Evolutionary conservation across 2,113 vertebrate genomes (phyloP).

Genomic region (Trachemys scripta): DNA sequence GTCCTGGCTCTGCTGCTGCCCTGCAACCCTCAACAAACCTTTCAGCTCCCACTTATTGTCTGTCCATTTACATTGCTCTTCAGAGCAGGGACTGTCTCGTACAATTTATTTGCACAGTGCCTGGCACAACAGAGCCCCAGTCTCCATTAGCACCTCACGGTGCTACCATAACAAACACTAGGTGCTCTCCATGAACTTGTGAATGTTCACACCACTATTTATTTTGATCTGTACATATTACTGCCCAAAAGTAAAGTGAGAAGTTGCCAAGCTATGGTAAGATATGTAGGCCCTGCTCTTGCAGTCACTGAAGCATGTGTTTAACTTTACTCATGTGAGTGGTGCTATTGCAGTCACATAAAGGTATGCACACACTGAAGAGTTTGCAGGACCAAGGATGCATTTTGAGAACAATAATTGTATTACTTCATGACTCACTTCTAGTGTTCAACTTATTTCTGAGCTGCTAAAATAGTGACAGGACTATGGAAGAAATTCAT

Average conservation of each 20-base stretch:
- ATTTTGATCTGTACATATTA: background rate
- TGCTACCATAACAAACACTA: background rate
- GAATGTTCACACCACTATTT: background rate
- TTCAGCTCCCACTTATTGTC: background rate
- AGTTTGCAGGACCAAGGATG: background rate
- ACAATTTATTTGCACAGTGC: background rate
- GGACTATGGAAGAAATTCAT: constrained; percentile 12
- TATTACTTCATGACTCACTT: background rate
- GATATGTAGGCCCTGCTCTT: background rate
- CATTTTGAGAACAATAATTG: background rate
- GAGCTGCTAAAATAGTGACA: background rate
- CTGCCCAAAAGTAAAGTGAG: background rate
- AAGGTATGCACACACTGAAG: background rate
- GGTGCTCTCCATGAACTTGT: background rate
- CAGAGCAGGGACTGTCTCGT: background rate
- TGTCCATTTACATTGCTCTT: background rate
- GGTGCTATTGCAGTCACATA: background rate
- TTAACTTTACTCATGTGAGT: background rate
- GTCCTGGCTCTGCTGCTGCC: background rate
- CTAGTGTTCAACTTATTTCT: constrained; percentile 14
- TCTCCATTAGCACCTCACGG: background rate
- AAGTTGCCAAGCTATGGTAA: background rate
- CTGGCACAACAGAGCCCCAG: background rate
- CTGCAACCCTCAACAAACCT: too few species aligned
- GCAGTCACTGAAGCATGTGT: background rate